phyloP scores from a whole-genome alignment of 2,888 invertebrate species.

The Steinernema scapterisci region DNA sequence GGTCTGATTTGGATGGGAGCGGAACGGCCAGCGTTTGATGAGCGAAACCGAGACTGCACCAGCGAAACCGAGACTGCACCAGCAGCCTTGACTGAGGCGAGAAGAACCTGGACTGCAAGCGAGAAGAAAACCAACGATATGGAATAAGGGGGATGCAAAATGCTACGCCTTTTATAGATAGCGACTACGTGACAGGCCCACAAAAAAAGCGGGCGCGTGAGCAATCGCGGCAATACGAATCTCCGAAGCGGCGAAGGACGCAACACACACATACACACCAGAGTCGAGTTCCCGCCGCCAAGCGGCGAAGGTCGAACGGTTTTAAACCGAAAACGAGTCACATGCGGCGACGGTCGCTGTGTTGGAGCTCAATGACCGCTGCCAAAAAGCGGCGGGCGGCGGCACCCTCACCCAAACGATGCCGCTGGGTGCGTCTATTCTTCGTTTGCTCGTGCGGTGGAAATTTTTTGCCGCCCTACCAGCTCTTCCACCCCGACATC shows the following conservation, averaged over 20 bases:
- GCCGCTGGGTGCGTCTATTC: slow-evolving; percentile 6
- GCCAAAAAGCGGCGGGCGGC: slow-evolving; percentile 7
- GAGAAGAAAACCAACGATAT: background rate
- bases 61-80: no score
- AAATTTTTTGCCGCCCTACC: slow-evolving; percentile 23
- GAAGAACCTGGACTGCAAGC: no score
- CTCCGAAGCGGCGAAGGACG: background rate
- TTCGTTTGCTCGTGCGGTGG: slow-evolving; percentile 2
- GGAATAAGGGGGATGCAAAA: background rate
- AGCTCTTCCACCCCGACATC: background rate
- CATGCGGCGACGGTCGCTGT: background rate
- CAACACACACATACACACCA: background rate
- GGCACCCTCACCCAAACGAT: background rate
- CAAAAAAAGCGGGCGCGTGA: background rate
- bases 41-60: no score
- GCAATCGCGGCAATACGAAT: slow-evolving; percentile 2
- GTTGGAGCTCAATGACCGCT: background rate
- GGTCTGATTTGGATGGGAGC: no score
- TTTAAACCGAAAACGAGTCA: background rate
- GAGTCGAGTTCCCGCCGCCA: background rate
- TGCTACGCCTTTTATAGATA: background rate
- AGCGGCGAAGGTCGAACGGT: background rate
- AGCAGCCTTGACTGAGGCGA: no score
- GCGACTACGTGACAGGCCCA: background rate
- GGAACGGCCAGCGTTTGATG: no score